phyloP scores from a whole-genome alignment of 1,140 invertebrate species.

The Dysdera silvatica region DNA sequence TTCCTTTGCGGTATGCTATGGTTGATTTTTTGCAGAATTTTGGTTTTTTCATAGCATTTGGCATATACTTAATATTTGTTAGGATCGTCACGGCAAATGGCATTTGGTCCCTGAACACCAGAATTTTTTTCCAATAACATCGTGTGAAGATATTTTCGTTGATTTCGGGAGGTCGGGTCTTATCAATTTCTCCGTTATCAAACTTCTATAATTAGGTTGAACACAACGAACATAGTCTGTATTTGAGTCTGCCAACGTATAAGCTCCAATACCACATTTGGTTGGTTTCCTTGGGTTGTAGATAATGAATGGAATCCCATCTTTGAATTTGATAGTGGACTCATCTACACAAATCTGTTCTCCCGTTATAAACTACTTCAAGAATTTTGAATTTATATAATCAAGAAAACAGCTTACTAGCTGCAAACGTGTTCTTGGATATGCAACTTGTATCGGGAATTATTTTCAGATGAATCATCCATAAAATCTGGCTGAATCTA shows the following conservation, averaged over 20 bases:
- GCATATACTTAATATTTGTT: background rate
- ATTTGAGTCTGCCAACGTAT: background rate
- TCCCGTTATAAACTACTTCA: background rate
- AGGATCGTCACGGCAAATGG: background rate
- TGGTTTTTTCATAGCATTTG: background rate
- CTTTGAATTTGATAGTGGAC: slow-evolving; percentile 1
- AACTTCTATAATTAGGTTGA: background rate
- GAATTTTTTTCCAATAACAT: background rate
- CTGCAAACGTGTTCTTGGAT: background rate
- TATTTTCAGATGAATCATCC: background rate
- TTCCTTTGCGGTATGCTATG: background rate
- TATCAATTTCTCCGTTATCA: background rate
- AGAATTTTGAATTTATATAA: slow-evolving; percentile 1
- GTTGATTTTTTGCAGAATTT: background rate
- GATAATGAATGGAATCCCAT: background rate
- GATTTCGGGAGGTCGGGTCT: background rate
- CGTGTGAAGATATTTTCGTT: background rate
- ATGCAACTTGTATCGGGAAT: background rate
- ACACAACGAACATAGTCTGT: background rate
- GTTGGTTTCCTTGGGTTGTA: background rate
- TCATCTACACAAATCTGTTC: background rate
- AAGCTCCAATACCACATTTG: background rate
- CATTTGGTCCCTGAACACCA: background rate
- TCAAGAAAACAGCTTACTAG: slow-evolving; percentile 1
- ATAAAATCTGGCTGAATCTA: background rate